Evolutionary conservation across 2,113 vertebrate species (phyloP), one percentile per base, ranked within the genome.

Genomic region (Hippocampus mohnikei): DNA sequence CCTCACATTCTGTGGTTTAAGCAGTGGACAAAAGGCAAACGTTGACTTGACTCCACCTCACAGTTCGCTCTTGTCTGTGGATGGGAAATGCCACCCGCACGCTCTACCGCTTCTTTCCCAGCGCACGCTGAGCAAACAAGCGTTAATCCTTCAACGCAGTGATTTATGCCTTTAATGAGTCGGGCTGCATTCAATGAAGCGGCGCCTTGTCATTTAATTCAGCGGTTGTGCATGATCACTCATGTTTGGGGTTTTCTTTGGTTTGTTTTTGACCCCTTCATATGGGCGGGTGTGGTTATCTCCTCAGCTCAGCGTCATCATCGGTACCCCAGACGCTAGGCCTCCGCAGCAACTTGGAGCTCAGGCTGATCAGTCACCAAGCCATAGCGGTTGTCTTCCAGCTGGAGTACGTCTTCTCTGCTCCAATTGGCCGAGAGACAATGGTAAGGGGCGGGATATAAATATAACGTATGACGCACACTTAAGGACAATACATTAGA

Each of bases 361-460:
- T 99, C 80, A 89, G 84, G 74, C 91, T 98, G 95, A 91, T 93
- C 55, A 86, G 70, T 55, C 94, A 96, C 74, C 91, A 84, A 0
- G 91, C 92, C 0, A 90, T 96, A 0, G 84, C 85, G 9, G 66
- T 98, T 1, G 66, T 94, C 90, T 96, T 99, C 81, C 94, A 94
- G 89, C 91, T 99, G 79, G 96, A 99, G 78, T 98, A 95, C 0
- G 94, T 95, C 84, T 92, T 96, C 84, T 94, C 81, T 44, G 75
- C 88, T 48, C 66, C 82, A 0, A 65, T 91, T 0, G 88, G 91
- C 20, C 85, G 46, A 0, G 88, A 93, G 0, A 79, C 89, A 42
- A 93, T 92, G 85, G 97, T 98, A 92, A 89, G 93, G 15, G 0
- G 33, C 5, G 23, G 63, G 42, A 15, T 46, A 65, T 27, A 25